Percentiles rank a stretch among this genome's conserved stretches.
Conservation (phyloP, 2,797 vertebrate genomes). For the Gymnocypris eckloni region DNA sequence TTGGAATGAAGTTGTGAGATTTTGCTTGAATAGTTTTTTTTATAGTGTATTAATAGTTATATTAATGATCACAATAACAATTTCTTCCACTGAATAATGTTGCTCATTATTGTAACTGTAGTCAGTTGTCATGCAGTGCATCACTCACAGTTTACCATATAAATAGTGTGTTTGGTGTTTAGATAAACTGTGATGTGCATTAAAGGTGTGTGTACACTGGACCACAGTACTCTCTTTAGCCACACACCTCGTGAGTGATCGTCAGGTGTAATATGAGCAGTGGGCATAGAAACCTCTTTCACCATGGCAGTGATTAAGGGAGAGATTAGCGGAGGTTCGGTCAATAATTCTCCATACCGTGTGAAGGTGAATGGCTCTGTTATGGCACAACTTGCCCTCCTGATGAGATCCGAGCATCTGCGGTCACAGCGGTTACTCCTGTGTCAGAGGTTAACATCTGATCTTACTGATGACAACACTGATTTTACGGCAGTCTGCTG, state of each 20-base stretch:
- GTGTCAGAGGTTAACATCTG: conserved; percentile 22
- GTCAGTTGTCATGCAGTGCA: background rate
- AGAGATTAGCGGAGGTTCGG: conserved; percentile 53
- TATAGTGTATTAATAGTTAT: background rate
- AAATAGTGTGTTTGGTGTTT: background rate
- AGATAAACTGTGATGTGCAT: background rate
- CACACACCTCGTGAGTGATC: background rate
- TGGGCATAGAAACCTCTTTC: conserved; percentile 48
- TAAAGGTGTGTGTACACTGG: background rate
- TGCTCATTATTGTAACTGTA: background rate
- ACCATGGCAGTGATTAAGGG: conserved; percentile 56
- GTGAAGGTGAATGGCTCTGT: background rate
- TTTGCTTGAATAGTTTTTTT: background rate
- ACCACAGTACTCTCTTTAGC: background rate
- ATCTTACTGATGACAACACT: background rate
- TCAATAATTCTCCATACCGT: conserved; percentile 59
- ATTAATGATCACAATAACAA: background rate
- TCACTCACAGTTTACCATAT: background rate
- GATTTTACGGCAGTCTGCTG: background rate
- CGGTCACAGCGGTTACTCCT: background rate
- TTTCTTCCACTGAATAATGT: background rate
- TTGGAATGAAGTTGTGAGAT: background rate
- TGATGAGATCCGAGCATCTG: background rate
- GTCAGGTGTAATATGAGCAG: conserved; percentile 8
- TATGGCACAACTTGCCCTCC: conserved; percentile 9